Conservation (phyloP, 30 jellyfish, hydroid and myxozoan species). For the Turritopsis rubra region DNA sequence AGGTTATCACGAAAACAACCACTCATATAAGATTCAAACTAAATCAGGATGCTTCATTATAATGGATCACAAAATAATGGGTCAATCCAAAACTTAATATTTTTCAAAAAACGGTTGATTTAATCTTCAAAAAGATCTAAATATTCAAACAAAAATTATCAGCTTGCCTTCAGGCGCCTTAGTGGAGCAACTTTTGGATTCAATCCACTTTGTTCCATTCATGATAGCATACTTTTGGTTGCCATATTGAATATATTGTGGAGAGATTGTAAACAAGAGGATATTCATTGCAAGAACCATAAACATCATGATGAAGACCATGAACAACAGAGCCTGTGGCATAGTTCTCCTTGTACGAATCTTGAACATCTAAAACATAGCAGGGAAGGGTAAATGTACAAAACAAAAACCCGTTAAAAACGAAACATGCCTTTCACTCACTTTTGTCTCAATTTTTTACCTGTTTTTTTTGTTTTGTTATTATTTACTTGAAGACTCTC, state of each 20-base stretch:
- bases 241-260: constrained; percentile 77
- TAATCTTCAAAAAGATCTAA: too few species aligned
- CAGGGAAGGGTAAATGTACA: not conserved
- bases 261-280: constrained; percentile 62
- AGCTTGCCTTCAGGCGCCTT: constrained; percentile 33
- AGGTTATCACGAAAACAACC: too few species aligned
- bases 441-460: too few species aligned
- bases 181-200: constrained; percentile 27
- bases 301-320: constrained; percentile 81
- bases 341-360: constrained; percentile 76
- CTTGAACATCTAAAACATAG: constrained; percentile 45
- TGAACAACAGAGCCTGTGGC: constrained; percentile 87
- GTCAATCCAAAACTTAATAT: too few species aligned
- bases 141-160: not conserved
- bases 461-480: too few species aligned
- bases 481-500: too few species aligned
- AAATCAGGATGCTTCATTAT: too few species aligned
- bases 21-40: too few species aligned
- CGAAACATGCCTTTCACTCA: too few species aligned
- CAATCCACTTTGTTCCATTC: constrained; percentile 6
- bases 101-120: too few species aligned
- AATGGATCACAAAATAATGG: too few species aligned
- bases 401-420: not conserved
- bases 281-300: constrained; percentile 63
- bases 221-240: constrained; percentile 43